These are phyloP conservation scores for Terebella lapidaria DNA, from an alignment of 2,888 invertebrate genomes.

Conservation along the genomic window DNA sequence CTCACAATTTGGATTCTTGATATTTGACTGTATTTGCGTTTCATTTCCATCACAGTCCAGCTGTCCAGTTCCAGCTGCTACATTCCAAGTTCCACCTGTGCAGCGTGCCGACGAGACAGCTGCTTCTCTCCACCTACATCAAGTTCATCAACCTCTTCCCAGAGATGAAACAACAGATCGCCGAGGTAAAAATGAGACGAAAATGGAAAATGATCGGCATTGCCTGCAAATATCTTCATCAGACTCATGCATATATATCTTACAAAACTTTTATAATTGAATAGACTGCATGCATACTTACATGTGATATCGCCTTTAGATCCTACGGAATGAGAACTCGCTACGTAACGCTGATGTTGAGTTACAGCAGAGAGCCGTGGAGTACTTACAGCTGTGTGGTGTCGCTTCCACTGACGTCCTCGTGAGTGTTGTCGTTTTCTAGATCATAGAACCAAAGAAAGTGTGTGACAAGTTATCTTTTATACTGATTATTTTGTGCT, in stretches of 20 bases:
- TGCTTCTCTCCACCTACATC: slow-evolving; percentile 94
- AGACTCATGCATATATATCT: too few relatives aligned
- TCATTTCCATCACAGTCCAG: slow-evolving; percentile 79
- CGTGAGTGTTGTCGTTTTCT: slow-evolving; percentile 58
- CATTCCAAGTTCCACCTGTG: slow-evolving; percentile 99
- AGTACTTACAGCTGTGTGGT: slow-evolving; percentile 92
- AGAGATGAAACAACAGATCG: slow-evolving; percentile 92
- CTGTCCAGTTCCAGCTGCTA: slow-evolving; percentile 94
- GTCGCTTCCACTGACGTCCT: slow-evolving; percentile 94
- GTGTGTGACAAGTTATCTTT: too few relatives aligned
- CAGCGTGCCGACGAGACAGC: slow-evolving; percentile 91
- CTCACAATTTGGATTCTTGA: too few relatives aligned
- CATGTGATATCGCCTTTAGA: slow-evolving; percentile 5
- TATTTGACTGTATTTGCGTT: too few relatives aligned
- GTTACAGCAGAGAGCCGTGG: slow-evolving; percentile 94
- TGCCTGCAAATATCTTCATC: too few relatives aligned
- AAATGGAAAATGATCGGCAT: too few relatives aligned
- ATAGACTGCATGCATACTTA: too few relatives aligned
- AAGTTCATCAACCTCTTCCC: slow-evolving; percentile 99
- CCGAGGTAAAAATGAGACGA: too few relatives aligned
- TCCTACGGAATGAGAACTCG: slow-evolving; percentile 69
- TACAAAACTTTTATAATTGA: too few relatives aligned
- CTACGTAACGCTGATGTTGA: slow-evolving; percentile 96
- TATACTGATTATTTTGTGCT: too few relatives aligned
- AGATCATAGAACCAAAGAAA: too few relatives aligned